These are phyloP conservation scores for Dendrolimus houi DNA, from an alignment of 2,888 invertebrate species.

Conservation along the genomic window DNA sequence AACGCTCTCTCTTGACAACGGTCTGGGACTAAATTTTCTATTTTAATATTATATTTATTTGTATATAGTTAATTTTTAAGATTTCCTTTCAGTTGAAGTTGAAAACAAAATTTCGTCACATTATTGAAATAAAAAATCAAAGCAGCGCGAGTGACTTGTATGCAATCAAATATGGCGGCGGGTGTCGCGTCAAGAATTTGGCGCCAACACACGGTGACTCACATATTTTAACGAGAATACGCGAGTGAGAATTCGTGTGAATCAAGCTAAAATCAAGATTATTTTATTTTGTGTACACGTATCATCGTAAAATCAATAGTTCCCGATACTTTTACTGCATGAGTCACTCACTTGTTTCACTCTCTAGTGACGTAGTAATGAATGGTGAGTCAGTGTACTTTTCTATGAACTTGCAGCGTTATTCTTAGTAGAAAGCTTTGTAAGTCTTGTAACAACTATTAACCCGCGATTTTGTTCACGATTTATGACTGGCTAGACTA, in stretches of 20 bases:
- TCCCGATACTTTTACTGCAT: slow-evolving; percentile 3
- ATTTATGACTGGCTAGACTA: no score
- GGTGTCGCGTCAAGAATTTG: slow-evolving; percentile 1
- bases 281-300: neutral
- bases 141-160: neutral
- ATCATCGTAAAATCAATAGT: slow-evolving; percentile 4
- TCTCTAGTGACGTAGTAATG: neutral
- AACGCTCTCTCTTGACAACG: no score
- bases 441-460: no score
- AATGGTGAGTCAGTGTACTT: no score
- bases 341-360: slow-evolving; percentile 3
- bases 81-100: no score
- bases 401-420: no score
- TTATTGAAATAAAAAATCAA: neutral
- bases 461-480: no score
- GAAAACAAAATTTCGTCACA: no score
- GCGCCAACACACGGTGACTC: slow-evolving; percentile 5
- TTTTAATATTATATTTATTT: no score
- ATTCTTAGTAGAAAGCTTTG: no score
- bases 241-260: slow-evolving; percentile 19
- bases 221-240: slow-evolving; percentile 10
- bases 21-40: no score
- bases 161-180: slow-evolving; percentile 1
- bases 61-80: no score
- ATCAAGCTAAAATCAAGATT: slow-evolving; percentile 13